Evolutionary conservation across 2,113 vertebrate species (phyloP).

Genomic region (Perognathus longimembris): DNA sequence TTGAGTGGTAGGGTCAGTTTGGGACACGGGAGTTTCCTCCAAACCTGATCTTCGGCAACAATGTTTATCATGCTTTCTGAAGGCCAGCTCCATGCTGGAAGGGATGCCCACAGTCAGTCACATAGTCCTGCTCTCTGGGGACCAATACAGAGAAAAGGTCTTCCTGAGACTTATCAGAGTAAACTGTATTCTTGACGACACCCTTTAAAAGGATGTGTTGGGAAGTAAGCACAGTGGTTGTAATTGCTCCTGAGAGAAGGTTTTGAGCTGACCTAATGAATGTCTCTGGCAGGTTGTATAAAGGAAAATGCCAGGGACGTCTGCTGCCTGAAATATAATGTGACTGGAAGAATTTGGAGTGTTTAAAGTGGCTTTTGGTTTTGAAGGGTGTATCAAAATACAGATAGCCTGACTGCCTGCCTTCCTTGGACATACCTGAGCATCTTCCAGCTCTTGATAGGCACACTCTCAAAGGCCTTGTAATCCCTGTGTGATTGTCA

Average conservation of each 20-base stretch:
- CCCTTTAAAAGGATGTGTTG: background rate
- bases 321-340: background rate
- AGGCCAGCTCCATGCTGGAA: background rate
- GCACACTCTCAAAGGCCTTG: background rate
- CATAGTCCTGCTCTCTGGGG: background rate
- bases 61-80: accelerated
- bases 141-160: background rate
- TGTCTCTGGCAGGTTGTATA: background rate
- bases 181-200: background rate
- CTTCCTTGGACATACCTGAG: background rate
- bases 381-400: background rate
- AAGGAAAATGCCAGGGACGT: background rate
- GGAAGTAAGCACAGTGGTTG: too few relatives aligned
- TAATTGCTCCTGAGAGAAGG: background rate
- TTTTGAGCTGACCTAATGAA: background rate
- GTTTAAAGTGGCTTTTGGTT: background rate
- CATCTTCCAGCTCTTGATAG: too few relatives aligned
- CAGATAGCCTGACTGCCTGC: background rate
- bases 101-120: background rate
- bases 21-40: too few relatives aligned
- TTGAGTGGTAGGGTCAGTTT: background rate
- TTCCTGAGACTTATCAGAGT: background rate
- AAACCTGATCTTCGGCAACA: background rate
- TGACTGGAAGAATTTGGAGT: background rate
- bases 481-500: background rate